A percentile compares a stretch with the other conserved stretches of the same genome.
Conservation (phyloP, 2,888 invertebrate species). For the Rhamphomyia laevipes region DNA sequence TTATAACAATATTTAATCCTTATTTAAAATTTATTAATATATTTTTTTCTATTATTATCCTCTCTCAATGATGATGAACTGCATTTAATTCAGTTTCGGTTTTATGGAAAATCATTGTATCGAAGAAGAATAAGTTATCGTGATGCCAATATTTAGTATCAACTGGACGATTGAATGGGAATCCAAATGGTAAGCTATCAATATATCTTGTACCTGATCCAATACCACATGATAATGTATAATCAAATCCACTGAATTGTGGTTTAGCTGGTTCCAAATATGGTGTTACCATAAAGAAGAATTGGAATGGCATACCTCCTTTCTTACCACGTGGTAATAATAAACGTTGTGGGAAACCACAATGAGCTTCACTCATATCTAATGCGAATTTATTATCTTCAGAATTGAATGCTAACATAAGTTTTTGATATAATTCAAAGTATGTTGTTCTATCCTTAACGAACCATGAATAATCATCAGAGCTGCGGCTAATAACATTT, state of each 20-base stretch:
- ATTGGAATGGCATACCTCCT: slow-evolving; percentile 50
- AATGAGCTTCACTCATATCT: slow-evolving; percentile 40
- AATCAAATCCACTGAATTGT: slow-evolving; percentile 40
- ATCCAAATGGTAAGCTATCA: slow-evolving; percentile 48
- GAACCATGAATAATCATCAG: slow-evolving; percentile 52
- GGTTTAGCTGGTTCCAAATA: slow-evolving; percentile 38
- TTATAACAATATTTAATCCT: too few species aligned
- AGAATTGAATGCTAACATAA: slow-evolving; percentile 39
- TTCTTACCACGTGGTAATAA: slow-evolving; percentile 51
- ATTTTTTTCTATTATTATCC: too few species aligned
- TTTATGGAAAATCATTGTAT: slow-evolving; percentile 54
- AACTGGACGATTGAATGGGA: slow-evolving; percentile 61
- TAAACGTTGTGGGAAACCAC: slow-evolving; percentile 49
- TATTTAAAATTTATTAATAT: too few species aligned
- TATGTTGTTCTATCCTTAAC: slow-evolving; percentile 47
- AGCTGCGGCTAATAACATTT: slow-evolving; percentile 43
- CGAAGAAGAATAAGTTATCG: slow-evolving; percentile 56
- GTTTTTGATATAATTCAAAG: slow-evolving; percentile 38
- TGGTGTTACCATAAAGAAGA: slow-evolving; percentile 48
- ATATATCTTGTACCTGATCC: slow-evolving; percentile 38
- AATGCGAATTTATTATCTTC: slow-evolving; percentile 38
- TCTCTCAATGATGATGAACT: slow-evolving; percentile 1
- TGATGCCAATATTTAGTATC: slow-evolving; percentile 48
- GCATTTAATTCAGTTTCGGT: slow-evolving; percentile 35
- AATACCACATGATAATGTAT: slow-evolving; percentile 41